Evolutionary conservation across 2,888 invertebrate species (phyloP).

Genomic region (Hypena proboscidalis): DNA sequence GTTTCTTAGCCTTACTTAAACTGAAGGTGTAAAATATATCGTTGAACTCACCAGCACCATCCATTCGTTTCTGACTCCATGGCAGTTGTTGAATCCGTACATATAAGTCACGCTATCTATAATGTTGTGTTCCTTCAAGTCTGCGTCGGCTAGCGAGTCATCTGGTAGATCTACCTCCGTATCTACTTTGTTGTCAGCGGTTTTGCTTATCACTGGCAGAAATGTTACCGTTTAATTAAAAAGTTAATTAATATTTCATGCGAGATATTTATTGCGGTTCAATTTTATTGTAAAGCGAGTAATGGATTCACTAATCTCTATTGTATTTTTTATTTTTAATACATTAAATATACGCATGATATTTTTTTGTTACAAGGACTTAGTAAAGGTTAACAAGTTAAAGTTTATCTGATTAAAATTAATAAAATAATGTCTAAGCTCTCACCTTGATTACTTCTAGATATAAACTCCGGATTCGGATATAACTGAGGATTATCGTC

Average conservation of each 20-base stretch:
- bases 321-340: no score
- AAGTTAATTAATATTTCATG: no score
- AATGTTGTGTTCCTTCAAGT: conserved; percentile 88
- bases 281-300: no score
- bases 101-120: conserved; percentile 91
- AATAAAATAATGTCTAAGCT: neutral
- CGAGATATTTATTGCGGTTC: no score
- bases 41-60: conserved; percentile 71
- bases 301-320: no score
- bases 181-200: conserved; percentile 66
- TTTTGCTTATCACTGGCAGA: conserved; percentile 54
- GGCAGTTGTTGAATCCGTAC: conserved; percentile 85
- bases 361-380: no score
- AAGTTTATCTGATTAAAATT: no score
- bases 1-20: no score
- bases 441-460: conserved; percentile 70
- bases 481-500: conserved; percentile 80
- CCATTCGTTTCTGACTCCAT: conserved; percentile 79
- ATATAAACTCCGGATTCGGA: conserved; percentile 76
- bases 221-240: neutral
- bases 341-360: no score
- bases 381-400: no score
- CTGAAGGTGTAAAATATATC: neutral
- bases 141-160: conserved; percentile 87
- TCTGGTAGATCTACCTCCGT: conserved; percentile 85